Evolutionary conservation across 1,140 invertebrate genomes (phyloP), one percentile per base, ranked within the genome.

Genomic region (Melipona quadrifasciata): DNA sequence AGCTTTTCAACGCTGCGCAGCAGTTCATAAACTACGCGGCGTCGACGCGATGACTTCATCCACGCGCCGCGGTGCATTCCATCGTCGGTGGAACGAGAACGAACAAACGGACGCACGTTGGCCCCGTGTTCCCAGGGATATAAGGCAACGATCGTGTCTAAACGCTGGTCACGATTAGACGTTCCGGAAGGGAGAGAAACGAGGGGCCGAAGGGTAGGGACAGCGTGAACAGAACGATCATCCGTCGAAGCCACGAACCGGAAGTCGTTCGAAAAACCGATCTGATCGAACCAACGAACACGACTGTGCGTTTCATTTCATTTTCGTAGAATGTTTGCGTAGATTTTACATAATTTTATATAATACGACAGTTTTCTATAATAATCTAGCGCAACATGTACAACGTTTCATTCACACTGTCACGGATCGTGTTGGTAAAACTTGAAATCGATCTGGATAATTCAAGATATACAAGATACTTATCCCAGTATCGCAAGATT

Each of bases 31-130:
- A 47, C 51, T 14, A 11, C 34, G 67, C 34, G 4, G 14, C 27
- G 51, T 39, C 19, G 10, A 51, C 61, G 55, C 74, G 21, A 82
- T 78, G 86, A 78, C 86, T 87, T 87, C 74, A 87, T 87, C 75
- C 73, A 75, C 61, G 34, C 85, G 55, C 70, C 65, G n/a, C 58
- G 61, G 64, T 31, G 75, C 81, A 57, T 70, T 86, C 68, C 85
- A 64, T 76, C 74, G 65, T 85, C 47, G 72, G 65, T 65, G 76
- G 80, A 64, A 77, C 76, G 24, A 55, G 85, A 74, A 73, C 71
- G 27, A 31, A 81, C 61, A 79, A 70, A 17, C 53, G 51, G 79
- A 39, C 85, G 21, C 57, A 19, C 71, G 53, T 74, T 71, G 55
- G 55, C 31, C 4, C 24, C 21, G 39, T 24, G 83, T 77, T 61